Conservation (phyloP, 1,140 invertebrate genomes). For the Bombus cullumanus region DNA sequence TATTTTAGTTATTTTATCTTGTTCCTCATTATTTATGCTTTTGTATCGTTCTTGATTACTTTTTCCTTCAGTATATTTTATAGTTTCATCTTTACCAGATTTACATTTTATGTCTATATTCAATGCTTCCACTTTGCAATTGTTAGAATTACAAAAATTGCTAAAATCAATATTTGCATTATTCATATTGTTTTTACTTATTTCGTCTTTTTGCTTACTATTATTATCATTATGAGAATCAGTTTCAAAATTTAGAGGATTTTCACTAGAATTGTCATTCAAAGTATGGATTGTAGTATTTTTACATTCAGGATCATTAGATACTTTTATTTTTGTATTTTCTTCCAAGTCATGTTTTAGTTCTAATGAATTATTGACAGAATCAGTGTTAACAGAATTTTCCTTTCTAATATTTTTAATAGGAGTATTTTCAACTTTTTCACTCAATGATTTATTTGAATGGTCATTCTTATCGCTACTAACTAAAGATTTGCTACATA, state of each 20-base stretch:
- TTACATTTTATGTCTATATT: background rate
- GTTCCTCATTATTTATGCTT: conserved; percentile 9
- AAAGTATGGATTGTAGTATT: background rate
- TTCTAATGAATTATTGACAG: background rate
- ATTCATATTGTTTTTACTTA: background rate
- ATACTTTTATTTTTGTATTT: conserved; percentile 3
- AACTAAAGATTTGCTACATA: background rate
- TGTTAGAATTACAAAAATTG: background rate
- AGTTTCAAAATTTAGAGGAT: background rate
- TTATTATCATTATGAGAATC: conserved; percentile 4
- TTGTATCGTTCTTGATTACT: conserved; percentile 5
- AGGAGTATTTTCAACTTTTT: background rate
- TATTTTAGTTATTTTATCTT: background rate
- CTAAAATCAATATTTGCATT: background rate
- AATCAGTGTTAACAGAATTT: background rate
- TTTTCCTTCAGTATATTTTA: background rate
- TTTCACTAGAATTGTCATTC: conserved; percentile 31
- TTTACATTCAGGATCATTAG: conserved; percentile 15
- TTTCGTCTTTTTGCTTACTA: background rate
- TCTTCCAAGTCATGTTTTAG: background rate
- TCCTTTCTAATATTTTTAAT: background rate
- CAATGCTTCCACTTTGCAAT: background rate
- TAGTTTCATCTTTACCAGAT: background rate
- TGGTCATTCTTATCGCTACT: background rate
- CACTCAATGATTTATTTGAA: background rate